Evolutionary conservation across 2,888 invertebrate genomes (phyloP), one percentile per base, ranked within the genome.

Genomic region (Drosophila aldrichi): DNA sequence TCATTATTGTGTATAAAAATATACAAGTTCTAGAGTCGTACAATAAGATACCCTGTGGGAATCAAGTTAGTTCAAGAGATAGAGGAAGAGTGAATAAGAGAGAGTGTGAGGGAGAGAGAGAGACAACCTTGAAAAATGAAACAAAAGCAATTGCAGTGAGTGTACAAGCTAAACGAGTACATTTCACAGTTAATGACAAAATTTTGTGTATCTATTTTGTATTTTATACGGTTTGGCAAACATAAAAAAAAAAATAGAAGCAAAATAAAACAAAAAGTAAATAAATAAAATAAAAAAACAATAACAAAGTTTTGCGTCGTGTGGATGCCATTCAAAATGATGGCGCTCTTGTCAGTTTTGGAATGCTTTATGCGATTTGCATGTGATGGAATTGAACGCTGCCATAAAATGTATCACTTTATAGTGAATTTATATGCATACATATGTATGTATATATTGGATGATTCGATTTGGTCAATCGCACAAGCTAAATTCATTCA

Each of bases 381-480:
- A 81, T 87, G 81, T 74, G 74, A 52, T 44, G 86, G 68, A 82
- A 82, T 79, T 75, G 48, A 20, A 22, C 38, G 55, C 4, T 48
- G 75, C 75, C 58, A 51, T 59, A 14, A 59, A 61, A 56, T 65
- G 38, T 22, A 32, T 20, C 25, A 40, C 9, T 65, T 72, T 60
- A 48, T 54, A 55, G 34, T 43, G 44, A 61, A 66, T 41, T 18
- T 49, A 49, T 18, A 18, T 18, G 29, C n/a, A 25, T 46, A 25
- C n/a, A 25, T 46, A 25, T 16, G 12, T 43, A 20, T 32, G 6
- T 46, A 25, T n/a, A 20, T 44, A 20, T 32, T 49, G n/a, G 41
- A 18, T 34, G 20, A 54, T 18, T 32, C 18, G 29, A 44, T 18
- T 34, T 44, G 54, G 46, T 49, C 41, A 48, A 34, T 34, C 52